Evolutionary conservation across 2,113 vertebrate genomes (phyloP).

Genomic region (Panthera uncia): DNA sequence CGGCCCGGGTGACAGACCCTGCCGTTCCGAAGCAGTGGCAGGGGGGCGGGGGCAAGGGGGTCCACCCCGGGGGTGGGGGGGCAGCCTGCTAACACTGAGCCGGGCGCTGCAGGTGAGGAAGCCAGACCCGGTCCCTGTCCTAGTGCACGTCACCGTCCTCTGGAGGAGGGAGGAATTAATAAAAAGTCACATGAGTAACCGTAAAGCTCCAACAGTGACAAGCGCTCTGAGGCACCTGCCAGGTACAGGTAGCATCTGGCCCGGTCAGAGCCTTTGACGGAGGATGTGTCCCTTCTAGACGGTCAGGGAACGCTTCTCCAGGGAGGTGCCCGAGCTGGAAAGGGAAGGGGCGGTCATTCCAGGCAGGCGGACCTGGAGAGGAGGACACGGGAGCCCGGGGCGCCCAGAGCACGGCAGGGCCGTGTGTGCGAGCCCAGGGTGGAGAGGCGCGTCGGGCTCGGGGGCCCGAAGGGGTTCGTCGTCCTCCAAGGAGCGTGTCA

Average conservation of each 20-base stretch:
- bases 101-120: neutral
- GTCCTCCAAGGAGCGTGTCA: neutral
- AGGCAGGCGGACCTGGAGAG: neutral
- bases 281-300: neutral
- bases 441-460: neutral
- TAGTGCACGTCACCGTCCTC: neutral
- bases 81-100: neutral
- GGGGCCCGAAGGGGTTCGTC: neutral
- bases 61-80: too few relatives aligned
- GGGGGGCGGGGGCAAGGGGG: too few relatives aligned
- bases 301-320: neutral
- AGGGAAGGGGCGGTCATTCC: neutral
- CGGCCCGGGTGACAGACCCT: neutral
- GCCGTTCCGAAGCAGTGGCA: neutral
- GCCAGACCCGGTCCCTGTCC: neutral
- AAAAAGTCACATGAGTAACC: neutral
- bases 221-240: too few relatives aligned
- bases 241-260: neutral
- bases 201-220: neutral
- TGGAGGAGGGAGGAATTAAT: neutral
- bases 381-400: too few relatives aligned
- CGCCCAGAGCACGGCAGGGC: neutral
- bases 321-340: neutral
- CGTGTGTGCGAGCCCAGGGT: rapidly evolving
- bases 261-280: neutral